These are phyloP conservation scores for Lepidocyrtinus sp. DNA, from an alignment of 2,888 invertebrate genomes.

Conservation along the genomic window DNA sequence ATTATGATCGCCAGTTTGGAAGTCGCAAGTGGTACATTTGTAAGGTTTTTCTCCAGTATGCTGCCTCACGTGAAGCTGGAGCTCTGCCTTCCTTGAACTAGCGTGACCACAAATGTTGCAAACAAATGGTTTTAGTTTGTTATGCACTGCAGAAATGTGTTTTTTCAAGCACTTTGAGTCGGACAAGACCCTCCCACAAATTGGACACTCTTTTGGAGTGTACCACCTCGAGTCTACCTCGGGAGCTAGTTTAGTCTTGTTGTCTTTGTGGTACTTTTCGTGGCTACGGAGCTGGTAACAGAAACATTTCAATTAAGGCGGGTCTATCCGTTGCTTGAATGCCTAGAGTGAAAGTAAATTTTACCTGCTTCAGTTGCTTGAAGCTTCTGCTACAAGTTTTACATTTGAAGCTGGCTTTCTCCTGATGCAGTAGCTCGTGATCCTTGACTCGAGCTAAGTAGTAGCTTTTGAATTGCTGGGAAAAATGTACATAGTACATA, in stretches of 20 bases:
- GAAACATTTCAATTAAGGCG: slow-evolving; percentile 56
- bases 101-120: slow-evolving; percentile 84
- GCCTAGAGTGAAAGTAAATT: slow-evolving; percentile 23
- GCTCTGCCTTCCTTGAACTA: slow-evolving; percentile 79
- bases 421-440: slow-evolving; percentile 64
- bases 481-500: slow-evolving; percentile 6
- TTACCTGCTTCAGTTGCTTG: slow-evolving; percentile 68
- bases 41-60: slow-evolving; percentile 87
- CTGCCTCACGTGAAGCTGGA: slow-evolving; percentile 79
- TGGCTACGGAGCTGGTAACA: slow-evolving; percentile 61
- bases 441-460: slow-evolving; percentile 65
- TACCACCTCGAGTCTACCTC: slow-evolving; percentile 73
- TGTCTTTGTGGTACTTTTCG: slow-evolving; percentile 68
- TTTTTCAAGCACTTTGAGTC: slow-evolving; percentile 80
- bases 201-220: slow-evolving; percentile 79
- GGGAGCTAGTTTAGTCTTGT: slow-evolving; percentile 67
- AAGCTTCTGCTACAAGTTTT: slow-evolving; percentile 66
- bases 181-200: slow-evolving; percentile 80
- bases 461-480: slow-evolving; percentile 65
- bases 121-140: slow-evolving; percentile 81
- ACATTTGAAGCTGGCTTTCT: slow-evolving; percentile 60
- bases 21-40: slow-evolving; percentile 80
- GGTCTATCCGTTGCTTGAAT: slow-evolving; percentile 67
- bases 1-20: slow-evolving; percentile 82
- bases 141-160: slow-evolving; percentile 82